A percentile compares a stretch with the other conserved stretches of the same genome.
Conservation (phyloP, 1,140 invertebrate species). For the Euura lappo region DNA sequence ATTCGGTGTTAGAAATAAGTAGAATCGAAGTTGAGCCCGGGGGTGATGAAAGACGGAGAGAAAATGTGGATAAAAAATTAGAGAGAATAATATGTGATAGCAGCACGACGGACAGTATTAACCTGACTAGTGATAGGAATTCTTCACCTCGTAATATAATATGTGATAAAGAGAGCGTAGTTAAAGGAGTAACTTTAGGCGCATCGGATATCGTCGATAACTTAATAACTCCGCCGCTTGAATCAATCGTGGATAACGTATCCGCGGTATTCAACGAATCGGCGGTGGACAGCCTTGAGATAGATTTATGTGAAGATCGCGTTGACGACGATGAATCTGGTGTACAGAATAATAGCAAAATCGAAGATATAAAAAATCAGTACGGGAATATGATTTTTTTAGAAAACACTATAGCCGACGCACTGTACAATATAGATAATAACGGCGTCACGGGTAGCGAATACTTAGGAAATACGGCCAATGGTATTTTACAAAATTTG, state of each 20-base stretch:
- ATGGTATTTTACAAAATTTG: background rate
- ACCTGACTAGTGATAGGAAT: constrained; percentile 41
- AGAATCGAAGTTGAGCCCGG: constrained; percentile 11
- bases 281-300: background rate
- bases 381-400: background rate
- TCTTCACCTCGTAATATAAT: constrained; percentile 37
- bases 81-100: constrained; percentile 36
- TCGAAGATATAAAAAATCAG: background rate
- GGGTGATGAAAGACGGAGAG: background rate
- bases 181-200: constrained; percentile 29
- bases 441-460: background rate
- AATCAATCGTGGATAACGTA: background rate
- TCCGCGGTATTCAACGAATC: background rate
- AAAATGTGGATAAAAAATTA: constrained; percentile 9
- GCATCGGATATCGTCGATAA: constrained; percentile 17
- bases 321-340: background rate
- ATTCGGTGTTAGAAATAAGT: constrained; percentile 33
- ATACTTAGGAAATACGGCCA: background rate
- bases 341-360: background rate
- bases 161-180: constrained; percentile 28
- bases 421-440: background rate
- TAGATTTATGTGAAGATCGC: background rate
- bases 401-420: background rate
- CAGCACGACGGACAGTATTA: constrained; percentile 46
- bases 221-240: constrained; percentile 4